These are phyloP conservation scores for Caenorhabditis japonica DNA, from an alignment of 2,888 invertebrate genomes.

Conservation along the genomic window DNA sequence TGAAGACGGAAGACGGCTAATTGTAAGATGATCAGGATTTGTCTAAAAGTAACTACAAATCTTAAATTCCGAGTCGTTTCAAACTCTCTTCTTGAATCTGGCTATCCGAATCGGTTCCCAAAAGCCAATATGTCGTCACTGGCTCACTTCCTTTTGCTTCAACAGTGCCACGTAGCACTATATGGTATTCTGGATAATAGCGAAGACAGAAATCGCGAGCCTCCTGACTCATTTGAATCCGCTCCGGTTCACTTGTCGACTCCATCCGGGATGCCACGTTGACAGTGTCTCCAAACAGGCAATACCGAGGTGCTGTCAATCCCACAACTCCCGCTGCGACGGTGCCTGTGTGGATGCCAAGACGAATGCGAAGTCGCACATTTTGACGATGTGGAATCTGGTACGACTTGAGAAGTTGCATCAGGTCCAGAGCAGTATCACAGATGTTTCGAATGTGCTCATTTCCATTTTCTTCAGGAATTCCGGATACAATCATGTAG, in stretches of 20 bases:
- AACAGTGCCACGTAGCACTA: constrained; percentile 67
- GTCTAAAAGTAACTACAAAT: too few species aligned
- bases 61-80: constrained; percentile 43
- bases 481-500: constrained; percentile 75
- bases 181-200: constrained; percentile 69
- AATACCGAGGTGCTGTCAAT: constrained; percentile 74
- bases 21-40: constrained; percentile 17
- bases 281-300: constrained; percentile 76
- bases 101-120: constrained; percentile 55
- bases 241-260: constrained; percentile 71
- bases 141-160: constrained; percentile 74
- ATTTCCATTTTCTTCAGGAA: constrained; percentile 74
- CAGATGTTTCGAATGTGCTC: constrained; percentile 67
- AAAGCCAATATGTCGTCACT: constrained; percentile 72
- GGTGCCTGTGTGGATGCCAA: constrained; percentile 73
- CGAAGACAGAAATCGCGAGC: constrained; percentile 50
- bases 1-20: not conserved
- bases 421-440: constrained; percentile 72
- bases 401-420: constrained; percentile 64
- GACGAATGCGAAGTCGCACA: constrained; percentile 70
- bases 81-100: constrained; percentile 44
- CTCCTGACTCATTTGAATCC: constrained; percentile 71
- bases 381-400: constrained; percentile 68
- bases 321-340: constrained; percentile 76
- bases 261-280: constrained; percentile 76